phyloP scores from a whole-genome alignment of 2,888 invertebrate genomes.

The Seira sanloemensis region DNA sequence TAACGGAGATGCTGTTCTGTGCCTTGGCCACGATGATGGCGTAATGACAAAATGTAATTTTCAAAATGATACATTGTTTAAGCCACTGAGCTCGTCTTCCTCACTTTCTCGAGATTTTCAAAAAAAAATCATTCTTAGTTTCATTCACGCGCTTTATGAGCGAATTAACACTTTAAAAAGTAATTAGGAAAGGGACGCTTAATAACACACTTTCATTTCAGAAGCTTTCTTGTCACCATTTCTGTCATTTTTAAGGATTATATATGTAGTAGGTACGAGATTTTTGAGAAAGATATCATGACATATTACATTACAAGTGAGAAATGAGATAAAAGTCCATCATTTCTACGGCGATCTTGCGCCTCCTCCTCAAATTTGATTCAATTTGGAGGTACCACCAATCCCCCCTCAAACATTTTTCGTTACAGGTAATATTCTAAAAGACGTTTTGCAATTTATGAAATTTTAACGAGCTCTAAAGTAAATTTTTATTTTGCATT shows the following conservation, averaged over 20 bases:
- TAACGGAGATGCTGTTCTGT: no score
- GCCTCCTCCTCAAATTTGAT: no score
- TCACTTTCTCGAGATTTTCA: conserved; percentile 32
- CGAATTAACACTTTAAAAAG: conserved; percentile 40
- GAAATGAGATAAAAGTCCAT: neutral
- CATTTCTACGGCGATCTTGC: neutral
- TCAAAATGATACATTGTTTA: neutral
- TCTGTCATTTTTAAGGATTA: no score
- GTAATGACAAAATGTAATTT: conserved; percentile 3
- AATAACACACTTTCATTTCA: no score
- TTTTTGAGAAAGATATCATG: no score
- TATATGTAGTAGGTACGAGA: no score
- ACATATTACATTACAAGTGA: conserved; percentile 15
- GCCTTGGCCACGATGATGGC: conserved; percentile 29
- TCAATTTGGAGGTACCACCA: no score
- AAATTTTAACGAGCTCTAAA: no score
- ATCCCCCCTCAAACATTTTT: no score
- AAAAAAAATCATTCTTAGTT: neutral
- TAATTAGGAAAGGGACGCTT: conserved; percentile 39
- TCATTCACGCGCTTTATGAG: conserved; percentile 25
- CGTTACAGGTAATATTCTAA: no score
- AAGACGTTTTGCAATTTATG: no score
- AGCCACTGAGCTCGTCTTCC: neutral
- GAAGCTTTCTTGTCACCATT: neutral
- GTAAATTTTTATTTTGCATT: no score